Evolutionary conservation across 2,113 vertebrate genomes (phyloP).

Genomic region (Dicrurus megarhynchus): DNA sequence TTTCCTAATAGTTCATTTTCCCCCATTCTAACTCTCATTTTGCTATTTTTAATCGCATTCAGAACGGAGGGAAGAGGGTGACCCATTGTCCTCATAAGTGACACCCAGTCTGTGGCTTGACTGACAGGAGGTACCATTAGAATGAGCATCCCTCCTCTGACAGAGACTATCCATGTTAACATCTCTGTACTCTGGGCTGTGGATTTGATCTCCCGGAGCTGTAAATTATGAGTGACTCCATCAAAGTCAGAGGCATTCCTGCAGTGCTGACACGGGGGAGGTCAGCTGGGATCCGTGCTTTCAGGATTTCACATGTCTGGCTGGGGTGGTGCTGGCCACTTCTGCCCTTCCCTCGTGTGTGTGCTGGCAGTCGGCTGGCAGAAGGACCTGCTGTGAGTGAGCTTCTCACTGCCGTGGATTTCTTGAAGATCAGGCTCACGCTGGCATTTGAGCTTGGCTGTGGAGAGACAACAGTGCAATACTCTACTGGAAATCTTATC

Average conservation of each 20-base stretch:
- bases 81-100: neutral
- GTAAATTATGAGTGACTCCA: conserved; percentile 51
- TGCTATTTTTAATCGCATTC: conserved; percentile 16
- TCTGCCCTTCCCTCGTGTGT: neutral
- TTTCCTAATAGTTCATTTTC: neutral
- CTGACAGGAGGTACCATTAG: conserved; percentile 21
- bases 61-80: neutral
- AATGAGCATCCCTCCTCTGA: neutral
- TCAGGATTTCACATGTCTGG: neutral
- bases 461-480: neutral
- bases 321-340: neutral
- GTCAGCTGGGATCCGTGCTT: neutral
- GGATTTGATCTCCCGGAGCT: conserved; percentile 34
- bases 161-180: neutral
- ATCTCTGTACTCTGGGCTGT: conserved; percentile 5
- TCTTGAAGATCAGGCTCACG: neutral
- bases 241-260: conserved; percentile 33
- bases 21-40: neutral
- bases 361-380: neutral
- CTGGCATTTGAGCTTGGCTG: neutral
- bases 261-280: neutral
- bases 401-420: neutral
- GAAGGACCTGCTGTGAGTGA: neutral
- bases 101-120: neutral
- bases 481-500: neutral